A percentile compares a stretch with the other conserved stretches of the same genome.
phyloP scores from a whole-genome alignment of 2,888 invertebrate genomes.

The Diaperis boleti region DNA sequence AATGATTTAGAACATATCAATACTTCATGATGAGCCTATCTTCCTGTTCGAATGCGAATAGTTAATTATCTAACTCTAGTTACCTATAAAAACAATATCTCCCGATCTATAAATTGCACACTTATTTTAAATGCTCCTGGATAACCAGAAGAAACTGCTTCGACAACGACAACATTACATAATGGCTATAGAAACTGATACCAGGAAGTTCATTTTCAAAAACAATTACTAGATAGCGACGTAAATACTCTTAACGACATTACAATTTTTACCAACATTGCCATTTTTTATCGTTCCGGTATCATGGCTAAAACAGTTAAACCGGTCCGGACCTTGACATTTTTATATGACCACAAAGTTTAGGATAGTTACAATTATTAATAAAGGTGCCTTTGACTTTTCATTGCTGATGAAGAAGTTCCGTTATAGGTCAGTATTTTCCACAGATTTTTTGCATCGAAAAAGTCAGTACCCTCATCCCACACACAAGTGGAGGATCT shows the following conservation, averaged over 20 bases:
- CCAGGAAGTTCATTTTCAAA: constrained; percentile 34
- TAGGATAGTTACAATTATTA: neutral
- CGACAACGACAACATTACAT: constrained; percentile 11
- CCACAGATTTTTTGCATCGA: neutral
- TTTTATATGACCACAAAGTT: constrained; percentile 1
- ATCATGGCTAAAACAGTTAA: constrained; percentile 8
- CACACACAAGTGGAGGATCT: constrained; percentile 1
- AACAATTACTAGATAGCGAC: constrained; percentile 31
- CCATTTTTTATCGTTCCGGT: constrained; percentile 5
- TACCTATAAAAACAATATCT: constrained; percentile 5
- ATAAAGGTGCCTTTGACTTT: constrained; percentile 1
- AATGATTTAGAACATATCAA: too few relatives aligned
- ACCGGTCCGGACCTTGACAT: constrained; percentile 18
- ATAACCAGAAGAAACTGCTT: constrained; percentile 9
- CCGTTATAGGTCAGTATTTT: constrained; percentile 27
- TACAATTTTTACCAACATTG: constrained; percentile 24
- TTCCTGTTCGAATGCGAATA: constrained; percentile 3
- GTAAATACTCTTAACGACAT: constrained; percentile 26
- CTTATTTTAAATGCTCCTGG: constrained; percentile 27
- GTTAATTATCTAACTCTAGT: constrained; percentile 11
- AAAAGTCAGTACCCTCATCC: constrained; percentile 16
- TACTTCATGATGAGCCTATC: neutral
- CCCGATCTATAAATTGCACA: constrained; percentile 14
- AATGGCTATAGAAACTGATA: constrained; percentile 5
- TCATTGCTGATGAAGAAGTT: constrained; percentile 5